Percentiles rank a stretch among this genome's conserved stretches.
Conservation (phyloP, 2,113 vertebrate species). For the Urocitellus parryii region DNA sequence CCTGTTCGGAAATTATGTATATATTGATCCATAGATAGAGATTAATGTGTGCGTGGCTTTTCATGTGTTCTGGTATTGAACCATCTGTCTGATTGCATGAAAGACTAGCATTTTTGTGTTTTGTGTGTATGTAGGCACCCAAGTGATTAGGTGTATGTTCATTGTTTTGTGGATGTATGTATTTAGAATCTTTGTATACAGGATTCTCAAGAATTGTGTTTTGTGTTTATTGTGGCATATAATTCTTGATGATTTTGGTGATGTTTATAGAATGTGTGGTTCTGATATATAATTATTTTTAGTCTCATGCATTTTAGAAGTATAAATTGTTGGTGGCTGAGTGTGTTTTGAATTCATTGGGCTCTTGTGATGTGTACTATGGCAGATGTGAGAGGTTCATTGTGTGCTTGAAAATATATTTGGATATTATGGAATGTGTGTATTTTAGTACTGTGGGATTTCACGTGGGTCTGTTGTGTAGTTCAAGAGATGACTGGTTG, state of each 20-base stretch:
- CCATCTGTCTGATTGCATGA: too few species aligned
- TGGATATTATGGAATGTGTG: neutral
- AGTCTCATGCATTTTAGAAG: neutral
- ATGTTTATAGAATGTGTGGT: too few species aligned
- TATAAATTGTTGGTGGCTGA: neutral
- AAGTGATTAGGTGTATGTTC: too few species aligned
- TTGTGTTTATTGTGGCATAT: neutral
- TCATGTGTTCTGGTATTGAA: too few species aligned
- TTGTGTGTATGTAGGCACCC: too few species aligned
- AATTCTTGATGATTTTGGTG: neutral
- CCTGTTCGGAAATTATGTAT: neutral
- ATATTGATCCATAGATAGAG: neutral
- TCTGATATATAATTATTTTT: neutral
- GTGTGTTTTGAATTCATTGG: too few species aligned
- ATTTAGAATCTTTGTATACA: too few species aligned
- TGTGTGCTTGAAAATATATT: neutral
- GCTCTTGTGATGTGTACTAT: too few species aligned
- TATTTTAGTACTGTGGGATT: neutral
- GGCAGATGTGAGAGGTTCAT: neutral
- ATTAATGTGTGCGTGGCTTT: neutral
- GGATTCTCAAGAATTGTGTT: too few species aligned
- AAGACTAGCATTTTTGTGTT: too few species aligned
- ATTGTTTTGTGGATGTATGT: too few species aligned
- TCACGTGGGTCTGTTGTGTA: neutral
- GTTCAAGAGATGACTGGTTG: too few species aligned